A percentile compares a stretch with the other conserved stretches of the same genome.
Evolutionary conservation across 2,888 invertebrate species (phyloP).

Genomic region (Patella ulyssiponensis): DNA sequence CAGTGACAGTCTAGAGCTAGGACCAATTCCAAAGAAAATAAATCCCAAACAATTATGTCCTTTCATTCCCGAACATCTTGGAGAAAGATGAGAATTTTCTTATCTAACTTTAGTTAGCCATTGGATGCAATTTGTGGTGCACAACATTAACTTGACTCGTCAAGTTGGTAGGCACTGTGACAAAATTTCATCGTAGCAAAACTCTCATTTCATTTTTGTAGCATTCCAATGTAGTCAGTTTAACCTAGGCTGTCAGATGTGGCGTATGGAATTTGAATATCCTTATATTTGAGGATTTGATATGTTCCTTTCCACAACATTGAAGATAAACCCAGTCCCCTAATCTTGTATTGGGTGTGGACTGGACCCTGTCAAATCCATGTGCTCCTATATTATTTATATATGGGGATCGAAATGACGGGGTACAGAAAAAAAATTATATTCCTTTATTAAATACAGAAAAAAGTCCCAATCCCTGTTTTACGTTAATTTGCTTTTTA

Average conservation of each 20-base stretch:
- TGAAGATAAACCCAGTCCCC: constrained; percentile 8
- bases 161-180: too few species aligned
- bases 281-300: background rate
- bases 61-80: too few species aligned
- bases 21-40: too few species aligned
- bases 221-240: background rate
- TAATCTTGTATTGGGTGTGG: constrained; percentile 13
- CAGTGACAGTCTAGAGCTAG: too few species aligned
- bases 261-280: background rate
- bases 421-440: background rate
- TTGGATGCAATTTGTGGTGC: too few species aligned
- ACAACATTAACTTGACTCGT: too few species aligned
- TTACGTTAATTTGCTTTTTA: too few species aligned
- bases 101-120: too few species aligned
- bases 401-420: background rate
- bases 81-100: too few species aligned
- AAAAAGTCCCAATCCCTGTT: background rate
- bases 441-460: background rate
- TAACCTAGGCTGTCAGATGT: background rate
- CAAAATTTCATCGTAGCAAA: too few species aligned
- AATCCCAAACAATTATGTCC: too few species aligned
- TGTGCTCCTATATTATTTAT: background rate
- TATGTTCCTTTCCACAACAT: constrained; percentile 5
- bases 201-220: too few species aligned
- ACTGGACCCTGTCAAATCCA: constrained; percentile 11